These are phyloP conservation scores for Pardalotus punctatus DNA, from an alignment of 2,113 vertebrate genomes.

Conservation along the genomic window DNA sequence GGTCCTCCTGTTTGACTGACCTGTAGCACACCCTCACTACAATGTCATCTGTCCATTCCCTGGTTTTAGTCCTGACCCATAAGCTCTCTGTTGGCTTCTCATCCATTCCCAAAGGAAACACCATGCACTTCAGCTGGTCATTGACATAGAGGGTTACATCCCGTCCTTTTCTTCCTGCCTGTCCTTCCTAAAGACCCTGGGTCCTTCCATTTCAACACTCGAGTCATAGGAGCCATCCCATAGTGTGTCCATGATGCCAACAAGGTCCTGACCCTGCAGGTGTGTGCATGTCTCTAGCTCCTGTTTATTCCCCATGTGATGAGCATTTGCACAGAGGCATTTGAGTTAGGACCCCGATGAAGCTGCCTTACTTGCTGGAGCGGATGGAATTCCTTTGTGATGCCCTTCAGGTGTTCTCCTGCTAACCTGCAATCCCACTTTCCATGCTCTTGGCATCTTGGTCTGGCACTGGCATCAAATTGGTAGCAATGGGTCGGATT, in stretches of 20 bases:
- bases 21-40: not conserved
- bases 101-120: not conserved
- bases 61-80: not conserved
- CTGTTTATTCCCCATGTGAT: not conserved
- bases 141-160: not conserved
- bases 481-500: not conserved
- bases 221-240: not conserved
- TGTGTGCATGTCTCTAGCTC: not conserved
- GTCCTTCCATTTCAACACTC: not conserved
- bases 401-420: not conserved
- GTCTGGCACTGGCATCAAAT: not conserved
- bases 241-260: not conserved
- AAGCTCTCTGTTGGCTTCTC: not conserved
- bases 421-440: not conserved
- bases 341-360: fast-evolving
- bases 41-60: not conserved
- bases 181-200: not conserved
- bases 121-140: not conserved
- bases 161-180: not conserved
- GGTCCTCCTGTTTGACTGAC: not conserved
- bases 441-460: not conserved
- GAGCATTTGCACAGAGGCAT: not conserved
- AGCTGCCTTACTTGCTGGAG: not conserved
- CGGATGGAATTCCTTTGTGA: not conserved
- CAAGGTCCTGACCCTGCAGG: no score